Evolutionary conservation across 2,113 vertebrate genomes (phyloP).

Genomic region (Phaethon lepturus): DNA sequence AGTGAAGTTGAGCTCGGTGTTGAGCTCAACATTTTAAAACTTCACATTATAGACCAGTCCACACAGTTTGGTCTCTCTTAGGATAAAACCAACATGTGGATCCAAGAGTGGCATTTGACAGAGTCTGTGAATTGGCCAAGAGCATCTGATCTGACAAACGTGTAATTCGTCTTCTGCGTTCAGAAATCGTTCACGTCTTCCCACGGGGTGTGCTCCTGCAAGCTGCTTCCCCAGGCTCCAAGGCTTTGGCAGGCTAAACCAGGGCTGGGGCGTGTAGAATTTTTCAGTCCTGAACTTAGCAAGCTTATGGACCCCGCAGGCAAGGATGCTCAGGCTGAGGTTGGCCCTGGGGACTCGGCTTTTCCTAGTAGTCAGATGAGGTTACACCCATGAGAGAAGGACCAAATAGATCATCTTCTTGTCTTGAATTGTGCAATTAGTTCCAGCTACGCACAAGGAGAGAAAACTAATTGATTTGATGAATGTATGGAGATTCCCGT

Average conservation of each 20-base stretch:
- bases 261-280: fast-evolving
- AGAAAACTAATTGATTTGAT: neutral
- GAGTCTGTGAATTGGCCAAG: neutral
- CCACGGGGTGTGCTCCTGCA: neutral
- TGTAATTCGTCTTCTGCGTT: neutral
- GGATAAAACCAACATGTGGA: fast-evolving
- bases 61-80: neutral
- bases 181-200: neutral
- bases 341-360: fast-evolving
- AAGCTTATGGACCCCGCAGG: neutral
- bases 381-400: neutral
- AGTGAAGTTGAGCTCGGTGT: neutral
- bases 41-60: neutral
- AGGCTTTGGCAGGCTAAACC: neutral
- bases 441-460: neutral
- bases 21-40: neutral
- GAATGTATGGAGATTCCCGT: neutral
- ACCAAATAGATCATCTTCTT: neutral
- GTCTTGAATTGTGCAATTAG: neutral
- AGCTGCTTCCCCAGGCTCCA: neutral
- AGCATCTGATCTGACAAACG: neutral
- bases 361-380: neutral
- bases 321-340: fast-evolving
- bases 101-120: fast-evolving
- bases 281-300: neutral